Base-by-base conservation (phyloP, 1,140 invertebrate genomes). In the Aphidius gifuensis region DNA sequence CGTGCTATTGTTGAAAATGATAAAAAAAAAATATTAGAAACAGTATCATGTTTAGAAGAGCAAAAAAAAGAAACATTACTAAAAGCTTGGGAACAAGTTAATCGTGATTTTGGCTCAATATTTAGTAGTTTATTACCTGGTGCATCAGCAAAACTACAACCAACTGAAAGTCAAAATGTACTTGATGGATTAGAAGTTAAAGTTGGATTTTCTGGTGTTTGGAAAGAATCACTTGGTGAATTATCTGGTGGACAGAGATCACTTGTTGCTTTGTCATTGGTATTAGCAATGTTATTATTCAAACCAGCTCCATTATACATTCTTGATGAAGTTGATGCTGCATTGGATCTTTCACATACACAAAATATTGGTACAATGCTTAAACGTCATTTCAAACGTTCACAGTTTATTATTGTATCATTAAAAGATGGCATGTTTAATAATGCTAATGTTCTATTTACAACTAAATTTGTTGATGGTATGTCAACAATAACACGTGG, bases 341-440 rank as follows among this genome's bases (percentile, higher is more conserved):
- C 98, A 5, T 82, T 99, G 4, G 98, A 99, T 84, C 85, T 99
- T 32, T 97, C 93, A 2, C 98, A 99, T 77, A 99, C 98, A 5
- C 94, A 98, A 81, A 99, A 99, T 82, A 99, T 99, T 73, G 97
- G 97, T 2, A 86, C 86, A 58, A 98, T 99, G 94, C 84, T 99
- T 6, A 92, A 91, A 71, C 87, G 87, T 43, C 95, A 99, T 81
- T 99, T 99, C 74, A 92, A 88, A 69, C 88, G 92, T 76, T 98
- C 96, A 8, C 95, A 99, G 88, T 99, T 99, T 78, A 94, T 99
- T 69, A 90, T 99, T 62, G 98, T 99, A 0, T 99, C 97, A 0
- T 84, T 99, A 9, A 99, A 99, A 80, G 96, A 99, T 81, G 97
- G 97, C 39, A 98, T 99, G 93, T 99, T 99, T 80, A 97, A 94